A percentile compares a stretch with the other conserved stretches of the same genome.
Evolutionary conservation across 2,797 vertebrate species (phyloP).

Genomic region (Coreius guichenoti): DNA sequence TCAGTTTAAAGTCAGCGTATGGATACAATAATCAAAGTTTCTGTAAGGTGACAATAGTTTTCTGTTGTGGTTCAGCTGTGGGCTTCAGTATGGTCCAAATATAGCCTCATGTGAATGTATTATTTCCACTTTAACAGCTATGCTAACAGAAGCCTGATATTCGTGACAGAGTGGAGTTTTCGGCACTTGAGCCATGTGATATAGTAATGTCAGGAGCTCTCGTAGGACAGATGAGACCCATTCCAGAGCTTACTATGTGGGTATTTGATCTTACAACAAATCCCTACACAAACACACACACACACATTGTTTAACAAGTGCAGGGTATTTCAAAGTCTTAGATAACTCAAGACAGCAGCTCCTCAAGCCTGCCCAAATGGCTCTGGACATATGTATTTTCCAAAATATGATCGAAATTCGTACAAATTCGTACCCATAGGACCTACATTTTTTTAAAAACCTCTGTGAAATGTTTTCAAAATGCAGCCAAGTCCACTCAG

Average conservation of each 20-base stretch:
- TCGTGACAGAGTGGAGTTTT: conserved; percentile 27
- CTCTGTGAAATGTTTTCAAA: not conserved
- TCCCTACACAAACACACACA: not conserved
- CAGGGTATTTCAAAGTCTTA: not conserved
- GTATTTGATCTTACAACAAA: conserved; percentile 29
- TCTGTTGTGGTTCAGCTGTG: conserved; percentile 45
- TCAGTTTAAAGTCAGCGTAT: conserved; percentile 27
- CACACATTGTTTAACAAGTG: not conserved
- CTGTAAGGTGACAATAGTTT: conserved; percentile 34
- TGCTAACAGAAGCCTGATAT: conserved; percentile 40
- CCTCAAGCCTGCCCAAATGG: not conserved
- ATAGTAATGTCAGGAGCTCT: conserved; percentile 39
- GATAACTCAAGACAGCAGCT: not conserved
- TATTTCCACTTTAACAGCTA: conserved; percentile 46
- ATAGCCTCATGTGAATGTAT: conserved; percentile 47
- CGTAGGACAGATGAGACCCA: conserved; percentile 20
- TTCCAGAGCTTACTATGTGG: conserved; percentile 10
- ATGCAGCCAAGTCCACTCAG: not conserved
- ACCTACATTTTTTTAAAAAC: not conserved
- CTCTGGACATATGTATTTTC: not conserved
- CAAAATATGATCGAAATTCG: not conserved
- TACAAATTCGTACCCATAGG: not conserved
- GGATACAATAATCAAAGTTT: conserved; percentile 3
- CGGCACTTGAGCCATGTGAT: conserved; percentile 29
- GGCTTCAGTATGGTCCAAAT: conserved; percentile 21